Evolutionary conservation across 2,113 vertebrate species (phyloP), one percentile per base, ranked within the genome.

Genomic region (Ibidorhyncha struthersii): DNA sequence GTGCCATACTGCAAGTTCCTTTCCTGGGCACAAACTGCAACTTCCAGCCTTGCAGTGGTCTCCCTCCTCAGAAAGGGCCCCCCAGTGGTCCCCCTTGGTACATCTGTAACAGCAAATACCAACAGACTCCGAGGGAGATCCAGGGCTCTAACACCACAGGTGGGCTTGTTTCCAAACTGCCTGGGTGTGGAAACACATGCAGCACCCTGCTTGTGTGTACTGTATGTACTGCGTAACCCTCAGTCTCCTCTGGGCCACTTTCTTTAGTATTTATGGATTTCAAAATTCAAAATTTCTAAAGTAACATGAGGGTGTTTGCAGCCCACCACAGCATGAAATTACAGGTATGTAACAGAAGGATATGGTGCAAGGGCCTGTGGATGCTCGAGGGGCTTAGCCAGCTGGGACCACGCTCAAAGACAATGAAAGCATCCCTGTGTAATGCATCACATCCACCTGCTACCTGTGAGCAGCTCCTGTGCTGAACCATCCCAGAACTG

Each of bases 21-120:
- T 9, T 56, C 22, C 34, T 5, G 8, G 0, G 1, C 14, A 62
- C 12, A 83, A 29, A 30, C 10, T 13, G 3, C 2, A 4, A 21
- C 4, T 8, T 71, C 50, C 34, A 61, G 30, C 14, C 41, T 79
- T 71, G 36, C 41, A n/a, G 29, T 26, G 1, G 3, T 8, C 23
- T 25, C 50, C 45, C 6, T 58, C 15, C 38, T 55, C 52, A 80
- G n/a, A 59, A 63, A 34, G 25, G 23, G 16, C 2, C 9, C 19
- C 7, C 8, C 3, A 4, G 8, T 4, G 5, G 5, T 59, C 15
- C 30, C 12, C 9, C 13, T 55, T 34, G 23, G 14, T 69, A 65
- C 30, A 59, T 21, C 26, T 81, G 1, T 73, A 87, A 84, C 15
- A 62, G 53, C 36, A 69, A 40, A 63, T 74, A 32, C 14, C 20